Evolutionary conservation across 2,888 invertebrate species (phyloP), one percentile per base, ranked within the genome.

Genomic region (Heterodera filipjevi): DNA sequence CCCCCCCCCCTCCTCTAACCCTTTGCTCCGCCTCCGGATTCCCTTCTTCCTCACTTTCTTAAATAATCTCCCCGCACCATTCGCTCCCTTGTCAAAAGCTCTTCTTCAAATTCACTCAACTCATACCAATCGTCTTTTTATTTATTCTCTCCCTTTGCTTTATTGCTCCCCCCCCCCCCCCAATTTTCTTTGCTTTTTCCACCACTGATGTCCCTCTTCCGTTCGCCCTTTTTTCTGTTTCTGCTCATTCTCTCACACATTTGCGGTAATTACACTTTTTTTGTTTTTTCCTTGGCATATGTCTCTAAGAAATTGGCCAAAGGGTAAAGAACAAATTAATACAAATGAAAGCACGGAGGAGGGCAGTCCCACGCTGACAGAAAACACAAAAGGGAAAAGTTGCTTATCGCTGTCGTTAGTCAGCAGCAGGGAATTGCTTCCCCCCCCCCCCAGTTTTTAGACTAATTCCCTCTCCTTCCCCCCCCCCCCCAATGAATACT

Each of bases 241-340:
- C 35, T 68, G 33, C 68, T 68, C 33, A 68, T 68, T 22, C 30
- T 66, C 12, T 3, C 68, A 16, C 32, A 35, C 32, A 68, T 68
- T 68, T 68, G 32, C 68, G 68, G 68, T 68, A 35, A 68, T 68
- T 68, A 33, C 22, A 32, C 68, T 22, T 22, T 12, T 35, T 68
- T 68, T 22, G 10, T 68, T 22, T 16, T 33, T 30, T 16, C 68
- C 68, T 6, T 32, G 30, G 30, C 66, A 68, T 68, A 33, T 68
- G 32, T 35, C 33, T 5, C 10, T n/a, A 59, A n/a, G 2, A 10
- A 53, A 19, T 73, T 32, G 16, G 3, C 30, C 71, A 73, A 73
- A 39, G 44, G 22, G 35, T 39, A 39, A 39, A 39, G n/a, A n/a
- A n/a, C n/a, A n/a, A n/a, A n/a, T n/a, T n/a, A n/a, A n/a, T n/a